phyloP scores from a whole-genome alignment of 1,140 invertebrate species.

The Philotrypesis tridentata region DNA sequence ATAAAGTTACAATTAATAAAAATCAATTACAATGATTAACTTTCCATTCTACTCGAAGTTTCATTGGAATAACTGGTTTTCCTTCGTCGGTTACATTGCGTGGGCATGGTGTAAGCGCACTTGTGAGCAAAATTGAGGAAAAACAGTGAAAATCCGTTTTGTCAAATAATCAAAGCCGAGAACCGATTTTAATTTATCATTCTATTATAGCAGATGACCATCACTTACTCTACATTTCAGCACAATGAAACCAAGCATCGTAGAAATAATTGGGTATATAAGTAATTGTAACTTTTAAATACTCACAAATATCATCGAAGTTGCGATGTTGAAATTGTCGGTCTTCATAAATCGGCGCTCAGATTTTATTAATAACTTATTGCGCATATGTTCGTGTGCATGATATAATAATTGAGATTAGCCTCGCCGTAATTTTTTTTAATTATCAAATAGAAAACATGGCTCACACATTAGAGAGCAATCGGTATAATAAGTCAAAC shows the following conservation, averaged over 20 bases:
- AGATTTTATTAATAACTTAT: neutral
- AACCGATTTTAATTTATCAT: neutral
- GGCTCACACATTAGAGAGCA: slow-evolving; percentile 19
- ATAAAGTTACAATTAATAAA: slow-evolving; percentile 30
- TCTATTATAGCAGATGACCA: neutral
- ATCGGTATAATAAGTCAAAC: neutral
- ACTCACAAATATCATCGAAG: neutral
- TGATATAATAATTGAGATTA: neutral
- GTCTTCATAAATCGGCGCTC: neutral
- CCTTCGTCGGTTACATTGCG: neutral
- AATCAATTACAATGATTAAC: slow-evolving; percentile 11
- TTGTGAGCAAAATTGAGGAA: slow-evolving; percentile 29
- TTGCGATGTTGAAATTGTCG: too few relatives aligned
- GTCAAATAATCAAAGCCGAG: neutral
- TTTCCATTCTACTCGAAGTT: neutral
- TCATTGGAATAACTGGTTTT: neutral
- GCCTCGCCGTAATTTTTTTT: neutral
- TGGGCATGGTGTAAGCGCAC: slow-evolving; percentile 29
- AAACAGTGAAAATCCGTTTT: neutral
- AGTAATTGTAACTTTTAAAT: neutral
- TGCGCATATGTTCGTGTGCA: neutral
- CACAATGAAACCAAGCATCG: neutral
- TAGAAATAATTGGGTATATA: neutral
- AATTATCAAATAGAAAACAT: slow-evolving; percentile 33
- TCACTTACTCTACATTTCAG: neutral